A percentile compares a stretch with the other conserved stretches of the same genome.
phyloP scores from a whole-genome alignment of 2,888 invertebrate genomes.

The Selenia dentaria region DNA sequence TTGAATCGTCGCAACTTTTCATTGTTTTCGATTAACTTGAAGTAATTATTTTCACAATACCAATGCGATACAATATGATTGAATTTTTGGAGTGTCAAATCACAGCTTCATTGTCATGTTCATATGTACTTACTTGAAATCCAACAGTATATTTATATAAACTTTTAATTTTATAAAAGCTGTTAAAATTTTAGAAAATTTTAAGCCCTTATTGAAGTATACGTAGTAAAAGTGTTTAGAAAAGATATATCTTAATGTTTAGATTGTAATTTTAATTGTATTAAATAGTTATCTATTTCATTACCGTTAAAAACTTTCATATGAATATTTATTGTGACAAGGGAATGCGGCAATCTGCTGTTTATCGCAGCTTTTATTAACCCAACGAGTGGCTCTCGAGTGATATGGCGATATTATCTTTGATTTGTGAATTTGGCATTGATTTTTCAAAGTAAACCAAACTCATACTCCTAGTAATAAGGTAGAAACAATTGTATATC shows the following conservation, averaged over 20 bases:
- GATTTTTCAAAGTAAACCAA: constrained; percentile 32
- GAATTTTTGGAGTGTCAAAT: too few species aligned
- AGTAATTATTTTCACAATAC: too few species aligned
- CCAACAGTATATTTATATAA: too few species aligned
- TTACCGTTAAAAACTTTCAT: not conserved
- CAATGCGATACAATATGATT: too few species aligned
- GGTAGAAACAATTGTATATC: constrained; percentile 1
- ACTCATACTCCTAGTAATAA: constrained; percentile 9
- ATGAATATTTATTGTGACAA: constrained; percentile 5
- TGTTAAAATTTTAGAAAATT: too few species aligned
- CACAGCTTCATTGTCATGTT: too few species aligned
- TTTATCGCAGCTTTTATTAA: constrained; percentile 41
- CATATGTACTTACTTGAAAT: too few species aligned
- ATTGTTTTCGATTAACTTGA: too few species aligned
- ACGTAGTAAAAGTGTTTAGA: constrained; percentile 6
- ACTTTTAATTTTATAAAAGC: too few species aligned
- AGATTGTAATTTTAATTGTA: constrained; percentile 1
- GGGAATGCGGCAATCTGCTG: not conserved
- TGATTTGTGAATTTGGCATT: constrained; percentile 44
- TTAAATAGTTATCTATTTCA: not conserved
- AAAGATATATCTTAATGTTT: constrained; percentile 1
- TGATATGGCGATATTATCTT: constrained; percentile 49
- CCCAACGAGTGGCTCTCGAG: constrained; percentile 50
- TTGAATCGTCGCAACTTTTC: too few species aligned
- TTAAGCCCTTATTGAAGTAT: constrained; percentile 3